phyloP scores from a whole-genome alignment of 2,113 vertebrate genomes.

The Sitta europaea region DNA sequence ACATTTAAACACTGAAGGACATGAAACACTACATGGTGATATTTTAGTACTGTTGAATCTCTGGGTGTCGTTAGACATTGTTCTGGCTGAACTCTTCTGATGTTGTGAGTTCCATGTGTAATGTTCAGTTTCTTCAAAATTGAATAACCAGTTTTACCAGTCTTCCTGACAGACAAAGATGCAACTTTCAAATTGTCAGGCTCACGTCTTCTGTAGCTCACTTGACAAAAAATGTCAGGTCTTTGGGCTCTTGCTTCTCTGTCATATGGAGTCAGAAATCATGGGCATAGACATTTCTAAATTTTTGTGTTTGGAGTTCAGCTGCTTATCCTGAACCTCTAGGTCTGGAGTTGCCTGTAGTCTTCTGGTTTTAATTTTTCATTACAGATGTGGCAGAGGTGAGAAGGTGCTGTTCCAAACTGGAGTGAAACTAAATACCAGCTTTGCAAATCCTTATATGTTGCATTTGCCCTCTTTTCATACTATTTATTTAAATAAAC shows the following conservation, averaged over 20 bases:
- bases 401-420: not conserved
- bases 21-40: not conserved
- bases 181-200: not conserved
- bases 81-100: not conserved
- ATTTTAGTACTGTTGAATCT: not conserved
- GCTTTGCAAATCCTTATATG: not conserved
- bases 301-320: not conserved
- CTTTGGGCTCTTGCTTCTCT: not conserved
- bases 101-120: not conserved
- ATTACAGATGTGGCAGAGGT: not conserved
- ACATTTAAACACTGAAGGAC: too few relatives aligned
- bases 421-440: not conserved
- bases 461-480: not conserved
- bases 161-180: not conserved
- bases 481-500: not conserved
- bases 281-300: not conserved
- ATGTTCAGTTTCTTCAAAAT: not conserved
- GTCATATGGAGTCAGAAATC: not conserved
- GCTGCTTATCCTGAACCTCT: not conserved
- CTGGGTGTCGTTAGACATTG: not conserved
- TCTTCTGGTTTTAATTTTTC: not conserved
- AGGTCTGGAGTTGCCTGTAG: not conserved
- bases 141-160: not conserved
- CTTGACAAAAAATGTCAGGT: not conserved
- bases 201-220: not conserved